Conservation (phyloP, 2,113 vertebrate species). For the Oplegnathus fasciatus region DNA sequence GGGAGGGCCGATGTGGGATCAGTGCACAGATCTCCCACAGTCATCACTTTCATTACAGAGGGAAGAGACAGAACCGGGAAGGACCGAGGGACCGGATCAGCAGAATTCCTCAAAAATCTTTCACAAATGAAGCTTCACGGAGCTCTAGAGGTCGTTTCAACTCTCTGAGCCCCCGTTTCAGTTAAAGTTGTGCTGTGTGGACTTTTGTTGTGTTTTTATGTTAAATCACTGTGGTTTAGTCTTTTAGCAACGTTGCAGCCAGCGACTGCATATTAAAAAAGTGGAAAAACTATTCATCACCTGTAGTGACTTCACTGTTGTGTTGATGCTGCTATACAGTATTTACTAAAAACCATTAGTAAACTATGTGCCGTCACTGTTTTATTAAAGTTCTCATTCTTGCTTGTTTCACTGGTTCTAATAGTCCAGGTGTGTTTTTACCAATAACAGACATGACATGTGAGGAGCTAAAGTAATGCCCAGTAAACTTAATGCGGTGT, state of each 20-base stretch:
- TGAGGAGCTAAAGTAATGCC: no score
- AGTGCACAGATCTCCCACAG: slow-evolving; percentile 18
- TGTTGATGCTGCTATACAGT: background rate
- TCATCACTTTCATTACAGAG: slow-evolving; percentile 46
- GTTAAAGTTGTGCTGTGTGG: slow-evolving; percentile 16
- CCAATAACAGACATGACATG: no score
- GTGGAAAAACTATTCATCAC: background rate
- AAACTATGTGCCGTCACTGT: background rate
- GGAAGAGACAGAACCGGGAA: slow-evolving; percentile 2
- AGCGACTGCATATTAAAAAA: slow-evolving; percentile 35
- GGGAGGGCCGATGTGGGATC: slow-evolving; percentile 61
- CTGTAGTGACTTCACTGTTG: background rate
- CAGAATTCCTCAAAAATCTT: slow-evolving; percentile 43
- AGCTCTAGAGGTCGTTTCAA: slow-evolving; percentile 23
- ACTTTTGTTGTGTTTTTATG: slow-evolving; percentile 29
- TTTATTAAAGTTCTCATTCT: background rate
- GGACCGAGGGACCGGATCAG: slow-evolving; percentile 60
- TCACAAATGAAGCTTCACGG: background rate
- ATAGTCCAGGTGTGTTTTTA: background rate
- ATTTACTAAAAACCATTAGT: slow-evolving; percentile 4
- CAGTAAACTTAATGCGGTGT: background rate
- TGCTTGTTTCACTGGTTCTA: background rate
- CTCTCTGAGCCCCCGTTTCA: slow-evolving; percentile 28
- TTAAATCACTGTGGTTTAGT: slow-evolving; percentile 12
- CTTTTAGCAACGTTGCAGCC: slow-evolving; percentile 44